A percentile compares a stretch with the other conserved stretches of the same genome.
Conservation (phyloP, 2,888 invertebrate species). For the Tupiocoris notatus region DNA sequence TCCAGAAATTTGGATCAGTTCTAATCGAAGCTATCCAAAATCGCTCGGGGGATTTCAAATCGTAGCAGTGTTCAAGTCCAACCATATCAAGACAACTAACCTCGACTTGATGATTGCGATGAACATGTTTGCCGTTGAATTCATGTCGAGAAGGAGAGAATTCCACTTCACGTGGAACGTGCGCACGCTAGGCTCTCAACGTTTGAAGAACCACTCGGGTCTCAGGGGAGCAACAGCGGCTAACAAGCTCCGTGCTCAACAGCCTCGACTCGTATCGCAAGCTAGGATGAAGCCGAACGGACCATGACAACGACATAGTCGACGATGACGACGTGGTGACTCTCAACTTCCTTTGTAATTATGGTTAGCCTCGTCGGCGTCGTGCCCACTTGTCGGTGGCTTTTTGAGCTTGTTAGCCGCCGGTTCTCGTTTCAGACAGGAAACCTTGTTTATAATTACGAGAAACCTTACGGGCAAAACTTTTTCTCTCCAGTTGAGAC, state of each 20-base stretch:
- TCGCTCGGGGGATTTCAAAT: no score
- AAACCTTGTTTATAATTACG: slow-evolving; percentile 1
- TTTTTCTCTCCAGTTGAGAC: background rate
- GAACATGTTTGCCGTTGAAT: slow-evolving; percentile 7
- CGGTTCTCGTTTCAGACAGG: background rate
- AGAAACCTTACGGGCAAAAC: background rate
- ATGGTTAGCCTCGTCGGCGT: background rate
- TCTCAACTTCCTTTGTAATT: slow-evolving; percentile 17
- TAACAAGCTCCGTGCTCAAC: slow-evolving; percentile 38
- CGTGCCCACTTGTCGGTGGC: background rate
- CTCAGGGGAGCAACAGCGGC: slow-evolving; percentile 31
- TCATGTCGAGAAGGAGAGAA: slow-evolving; percentile 7
- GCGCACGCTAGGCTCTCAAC: background rate
- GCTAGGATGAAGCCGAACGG: background rate
- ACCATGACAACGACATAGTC: background rate
- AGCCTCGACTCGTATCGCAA: slow-evolving; percentile 7
- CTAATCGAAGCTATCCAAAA: no score
- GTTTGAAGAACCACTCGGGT: slow-evolving; percentile 2
- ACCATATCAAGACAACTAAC: no score
- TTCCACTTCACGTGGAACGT: slow-evolving; percentile 23
- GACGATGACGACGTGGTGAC: background rate
- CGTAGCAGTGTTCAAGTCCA: no score
- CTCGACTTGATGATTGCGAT: no score
- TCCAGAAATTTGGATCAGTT: no score
- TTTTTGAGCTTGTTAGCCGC: slow-evolving; percentile 9